Evolutionary conservation across 2,113 vertebrate species (phyloP).

Genomic region (Vicugna pacos): DNA sequence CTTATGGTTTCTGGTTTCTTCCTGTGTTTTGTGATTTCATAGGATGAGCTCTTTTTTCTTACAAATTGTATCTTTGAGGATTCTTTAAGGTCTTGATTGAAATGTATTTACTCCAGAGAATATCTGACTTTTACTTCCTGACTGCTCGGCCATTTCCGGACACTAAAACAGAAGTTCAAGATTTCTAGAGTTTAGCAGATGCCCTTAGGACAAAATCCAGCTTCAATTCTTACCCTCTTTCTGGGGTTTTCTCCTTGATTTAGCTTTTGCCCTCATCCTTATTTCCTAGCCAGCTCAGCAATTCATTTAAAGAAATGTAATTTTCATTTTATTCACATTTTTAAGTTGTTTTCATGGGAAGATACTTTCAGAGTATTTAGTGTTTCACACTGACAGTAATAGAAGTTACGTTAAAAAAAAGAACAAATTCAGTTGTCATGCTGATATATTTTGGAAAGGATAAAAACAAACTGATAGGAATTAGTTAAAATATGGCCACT

Average conservation of each 20-base stretch:
- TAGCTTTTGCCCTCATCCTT: not conserved
- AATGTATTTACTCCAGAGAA: not conserved
- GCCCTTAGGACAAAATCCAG: not conserved
- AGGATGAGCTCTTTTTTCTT: not conserved
- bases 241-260: not conserved
- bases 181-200: not conserved
- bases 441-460: not conserved
- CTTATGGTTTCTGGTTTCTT: not conserved
- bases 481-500: conserved; percentile 14
- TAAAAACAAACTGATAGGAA: not conserved
- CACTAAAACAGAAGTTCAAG: not conserved
- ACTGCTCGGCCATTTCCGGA: not conserved
- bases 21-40: not conserved
- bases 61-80: not conserved
- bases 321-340: conserved; percentile 1
- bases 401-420: not conserved
- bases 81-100: not conserved
- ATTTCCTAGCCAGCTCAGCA: not conserved
- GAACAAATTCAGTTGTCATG: not conserved
- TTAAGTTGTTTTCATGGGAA: not conserved
- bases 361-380: not conserved
- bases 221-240: not conserved
- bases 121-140: not conserved
- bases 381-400: not conserved
- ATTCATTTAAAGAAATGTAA: conserved; percentile 17